Evolutionary conservation across 2,113 vertebrate genomes (phyloP).

Genomic region (Trogon melanurus): DNA sequence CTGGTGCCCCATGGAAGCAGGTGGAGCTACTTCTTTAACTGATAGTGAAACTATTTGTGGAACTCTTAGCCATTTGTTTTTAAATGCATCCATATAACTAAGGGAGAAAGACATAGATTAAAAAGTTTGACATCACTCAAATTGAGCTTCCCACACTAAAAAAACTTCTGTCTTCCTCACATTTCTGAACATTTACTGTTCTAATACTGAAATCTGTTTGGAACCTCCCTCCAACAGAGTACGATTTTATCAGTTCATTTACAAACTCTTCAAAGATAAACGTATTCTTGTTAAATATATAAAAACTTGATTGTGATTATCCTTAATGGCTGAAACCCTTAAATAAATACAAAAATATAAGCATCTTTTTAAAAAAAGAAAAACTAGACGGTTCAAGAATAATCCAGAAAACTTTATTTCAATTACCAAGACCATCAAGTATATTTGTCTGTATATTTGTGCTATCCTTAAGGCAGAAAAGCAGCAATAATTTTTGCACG

Average conservation of each 20-base stretch:
- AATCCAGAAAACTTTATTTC: not conserved
- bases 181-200: not conserved
- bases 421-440: not conserved
- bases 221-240: not conserved
- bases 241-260: not conserved
- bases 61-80: not conserved
- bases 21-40: not conserved
- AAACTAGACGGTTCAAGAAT: not conserved
- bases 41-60: not conserved
- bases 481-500: not conserved
- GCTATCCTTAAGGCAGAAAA: not conserved
- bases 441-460: not conserved
- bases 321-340: not conserved
- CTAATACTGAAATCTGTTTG: not conserved
- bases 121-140: not conserved
- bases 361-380: accelerated
- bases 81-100: not conserved
- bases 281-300: not conserved
- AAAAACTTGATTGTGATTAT: not conserved
- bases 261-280: not conserved
- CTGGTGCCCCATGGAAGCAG: not conserved
- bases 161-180: not conserved
- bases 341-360: not conserved
- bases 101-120: not conserved
- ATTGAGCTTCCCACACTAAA: not conserved